phyloP scores from a whole-genome alignment of 2,888 invertebrate species.

The Chrysolina oricalcia region DNA sequence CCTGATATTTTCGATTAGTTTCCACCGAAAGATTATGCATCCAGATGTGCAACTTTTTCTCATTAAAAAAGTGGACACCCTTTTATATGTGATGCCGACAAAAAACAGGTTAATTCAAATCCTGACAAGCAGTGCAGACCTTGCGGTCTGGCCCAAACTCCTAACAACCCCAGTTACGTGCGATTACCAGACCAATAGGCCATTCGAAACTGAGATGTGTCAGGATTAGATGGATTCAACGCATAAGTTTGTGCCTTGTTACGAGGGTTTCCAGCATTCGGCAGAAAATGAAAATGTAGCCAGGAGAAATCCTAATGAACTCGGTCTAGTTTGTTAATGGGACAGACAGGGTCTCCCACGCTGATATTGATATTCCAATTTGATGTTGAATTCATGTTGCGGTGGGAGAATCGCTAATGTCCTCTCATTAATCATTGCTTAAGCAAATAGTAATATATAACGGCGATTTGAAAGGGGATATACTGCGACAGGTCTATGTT shows the following conservation, averaged over 20 bases:
- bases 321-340: slow-evolving; percentile 1
- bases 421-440: too few relatives aligned
- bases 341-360: not conserved
- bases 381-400: not conserved
- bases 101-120: not conserved
- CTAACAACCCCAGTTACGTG: slow-evolving; percentile 39
- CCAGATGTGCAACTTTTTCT: too few relatives aligned
- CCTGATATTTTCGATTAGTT: too few relatives aligned
- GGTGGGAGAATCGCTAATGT: too few relatives aligned
- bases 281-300: not conserved
- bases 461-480: too few relatives aligned
- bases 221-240: slow-evolving; percentile 39
- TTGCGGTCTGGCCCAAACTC: slow-evolving; percentile 19
- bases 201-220: slow-evolving; percentile 35
- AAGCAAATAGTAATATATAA: too few relatives aligned
- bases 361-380: not conserved
- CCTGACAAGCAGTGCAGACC: slow-evolving; percentile 3
- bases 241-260: slow-evolving; percentile 27
- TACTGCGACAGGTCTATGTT: too few relatives aligned
- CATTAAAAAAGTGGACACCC: too few relatives aligned
- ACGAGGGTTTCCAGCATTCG: slow-evolving; percentile 13
- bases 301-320: slow-evolving; percentile 11
- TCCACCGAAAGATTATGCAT: too few relatives aligned
- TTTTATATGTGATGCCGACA: not conserved
- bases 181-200: slow-evolving; percentile 34